phyloP scores from a whole-genome alignment of 2,888 invertebrate genomes.

The Cosmia trapezina region DNA sequence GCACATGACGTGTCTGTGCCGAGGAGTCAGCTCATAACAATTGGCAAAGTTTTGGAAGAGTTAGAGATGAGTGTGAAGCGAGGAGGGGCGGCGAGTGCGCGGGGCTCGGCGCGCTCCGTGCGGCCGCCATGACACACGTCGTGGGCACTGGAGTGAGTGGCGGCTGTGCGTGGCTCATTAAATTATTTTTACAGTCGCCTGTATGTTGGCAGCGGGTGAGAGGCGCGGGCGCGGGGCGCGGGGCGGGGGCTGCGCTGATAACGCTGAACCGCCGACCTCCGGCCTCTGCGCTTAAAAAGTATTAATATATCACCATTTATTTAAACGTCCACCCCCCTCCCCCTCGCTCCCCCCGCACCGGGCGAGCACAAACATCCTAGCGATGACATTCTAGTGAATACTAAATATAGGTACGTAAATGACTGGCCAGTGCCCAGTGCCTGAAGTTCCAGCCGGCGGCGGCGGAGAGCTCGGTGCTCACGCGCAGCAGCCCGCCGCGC shows the following conservation, averaged over 20 bases:
- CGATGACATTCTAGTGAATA: conserved; percentile 45
- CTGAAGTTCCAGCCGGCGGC: not conserved
- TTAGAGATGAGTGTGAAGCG: not conserved
- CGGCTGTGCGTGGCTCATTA: conserved; percentile 47
- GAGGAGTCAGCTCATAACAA: not conserved
- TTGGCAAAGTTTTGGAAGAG: not conserved
- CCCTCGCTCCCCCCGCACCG: conserved; percentile 28
- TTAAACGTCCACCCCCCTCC: conserved; percentile 67
- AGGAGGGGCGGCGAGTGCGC: too few relatives aligned
- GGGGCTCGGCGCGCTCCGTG: not conserved
- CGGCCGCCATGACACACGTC: conserved; percentile 24
- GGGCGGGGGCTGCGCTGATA: conserved; percentile 70
- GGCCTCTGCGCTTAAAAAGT: conserved; percentile 78
- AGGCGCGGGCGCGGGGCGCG: conserved; percentile 49
- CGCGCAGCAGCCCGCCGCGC: too few relatives aligned
- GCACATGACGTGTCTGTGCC: not conserved
- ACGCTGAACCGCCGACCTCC: conserved; percentile 79
- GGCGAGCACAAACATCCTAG: conserved; percentile 38
- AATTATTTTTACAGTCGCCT: conserved; percentile 59
- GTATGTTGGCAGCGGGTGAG: conserved; percentile 46
- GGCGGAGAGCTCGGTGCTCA: too few relatives aligned
- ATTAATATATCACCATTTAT: conserved; percentile 80
- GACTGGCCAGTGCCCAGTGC: not conserved
- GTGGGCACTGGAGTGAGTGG: conserved; percentile 47
- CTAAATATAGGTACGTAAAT: conserved; percentile 6